Evolutionary conservation across 1,140 invertebrate genomes (phyloP).

Genomic region (Anoplophora glabripennis): DNA sequence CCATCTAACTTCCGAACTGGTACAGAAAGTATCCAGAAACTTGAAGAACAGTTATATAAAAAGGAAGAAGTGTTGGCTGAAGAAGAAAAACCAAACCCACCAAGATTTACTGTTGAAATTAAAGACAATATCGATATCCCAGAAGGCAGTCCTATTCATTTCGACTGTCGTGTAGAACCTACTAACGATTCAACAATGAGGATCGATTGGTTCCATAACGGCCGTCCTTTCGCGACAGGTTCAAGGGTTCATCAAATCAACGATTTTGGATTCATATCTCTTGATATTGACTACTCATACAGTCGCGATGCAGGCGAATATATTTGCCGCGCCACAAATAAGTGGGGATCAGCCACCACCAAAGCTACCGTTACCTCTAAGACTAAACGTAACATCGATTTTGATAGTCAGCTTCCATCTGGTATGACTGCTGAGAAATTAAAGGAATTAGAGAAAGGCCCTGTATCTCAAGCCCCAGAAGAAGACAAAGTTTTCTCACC

Average conservation of each 20-base stretch:
- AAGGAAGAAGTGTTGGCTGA: conserved; percentile 76
- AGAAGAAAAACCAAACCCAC: conserved; percentile 83
- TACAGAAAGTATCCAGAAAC: conserved; percentile 84
- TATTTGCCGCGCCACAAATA: conserved; percentile 79
- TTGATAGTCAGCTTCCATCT: conserved; percentile 88
- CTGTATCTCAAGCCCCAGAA: conserved; percentile 63
- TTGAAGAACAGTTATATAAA: conserved; percentile 87
- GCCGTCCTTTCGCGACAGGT: conserved; percentile 81
- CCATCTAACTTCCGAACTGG: conserved; percentile 81
- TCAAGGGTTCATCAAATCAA: conserved; percentile 87
- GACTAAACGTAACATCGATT: conserved; percentile 83
- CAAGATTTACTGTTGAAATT: conserved; percentile 80
- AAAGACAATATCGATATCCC: conserved; percentile 78
- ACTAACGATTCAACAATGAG: conserved; percentile 82
- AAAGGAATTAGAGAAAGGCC: conserved; percentile 87
- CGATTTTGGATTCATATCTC: conserved; percentile 88
- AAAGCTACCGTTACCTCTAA: conserved; percentile 79
- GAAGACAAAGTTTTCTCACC: conserved; percentile 67
- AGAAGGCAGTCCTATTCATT: conserved; percentile 86
- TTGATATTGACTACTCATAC: conserved; percentile 86
- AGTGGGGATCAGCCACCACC: conserved; percentile 80
- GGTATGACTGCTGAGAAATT: conserved; percentile 91
- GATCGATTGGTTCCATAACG: conserved; percentile 94
- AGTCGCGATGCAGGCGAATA: conserved; percentile 83
- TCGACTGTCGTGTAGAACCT: conserved; percentile 88